Base-by-base conservation (phyloP, 2,113 vertebrate genomes). In the Peromyscus leucopus region DNA sequence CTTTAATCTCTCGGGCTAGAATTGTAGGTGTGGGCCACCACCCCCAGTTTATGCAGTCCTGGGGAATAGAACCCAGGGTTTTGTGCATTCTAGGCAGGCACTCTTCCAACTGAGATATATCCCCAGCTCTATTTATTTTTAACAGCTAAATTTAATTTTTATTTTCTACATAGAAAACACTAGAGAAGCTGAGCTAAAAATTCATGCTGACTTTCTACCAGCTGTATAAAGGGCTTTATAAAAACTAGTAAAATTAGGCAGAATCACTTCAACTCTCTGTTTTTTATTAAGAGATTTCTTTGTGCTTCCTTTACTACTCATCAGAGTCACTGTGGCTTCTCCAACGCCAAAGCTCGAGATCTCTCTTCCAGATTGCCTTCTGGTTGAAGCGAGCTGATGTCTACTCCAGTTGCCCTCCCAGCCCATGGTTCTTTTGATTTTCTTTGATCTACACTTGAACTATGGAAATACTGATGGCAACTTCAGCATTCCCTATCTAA, bases 121-220 rank as follows among this genome's bases (percentile, higher is more conserved):
- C 79, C 59, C 57, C 59, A 67, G 61, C 2, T 48, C 28, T 71
- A n/a, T 51, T 71, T 71, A n/a, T 51, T 71, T 71, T 87, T 87
- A 87, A 69, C 31, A 87, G 85, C 85, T 24, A 48, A 67, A 67
- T 48, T 86, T 86, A 51, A 71, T 87, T 24, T 71, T 69, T 87
- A 51, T 87, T 51, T 87, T 19, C 65, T 87, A 4, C 65, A 71
- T 36, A 71, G 65, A 87, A 87, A 71, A n/a, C 26, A 55, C 46
- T n/a, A 51, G 85, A 87, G 85, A 87, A 71, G 51, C 31, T 87
- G 85, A 67, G 42, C 28, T 63, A 86, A 87, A 87, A 69, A 69
- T 16, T 31, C 5, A 51, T 87, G 84, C 61, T 67, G 61, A 69
- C 65, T 87, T 87, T 51, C 31, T 87, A 55, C 46, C 71, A 51